A percentile compares a stretch with the other conserved stretches of the same genome.
phyloP scores from a whole-genome alignment of 2,113 vertebrate species.

The Osmerus eperlanus region DNA sequence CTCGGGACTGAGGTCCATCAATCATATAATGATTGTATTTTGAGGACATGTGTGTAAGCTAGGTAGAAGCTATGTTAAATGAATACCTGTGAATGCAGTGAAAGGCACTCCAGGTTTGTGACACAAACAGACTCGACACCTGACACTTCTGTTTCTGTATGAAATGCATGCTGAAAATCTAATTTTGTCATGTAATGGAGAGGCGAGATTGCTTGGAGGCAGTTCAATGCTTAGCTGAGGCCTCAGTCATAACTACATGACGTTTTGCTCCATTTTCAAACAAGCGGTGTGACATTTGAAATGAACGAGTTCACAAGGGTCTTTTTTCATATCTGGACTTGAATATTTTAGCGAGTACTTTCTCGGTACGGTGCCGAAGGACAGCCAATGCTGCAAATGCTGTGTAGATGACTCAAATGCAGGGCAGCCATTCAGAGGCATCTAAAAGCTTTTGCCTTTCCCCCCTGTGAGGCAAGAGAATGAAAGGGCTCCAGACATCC shows the following conservation, averaged over 20 bases:
- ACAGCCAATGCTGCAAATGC: neutral
- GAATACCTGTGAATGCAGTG: too few relatives aligned
- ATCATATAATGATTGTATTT: too few relatives aligned
- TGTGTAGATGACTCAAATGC: slow-evolving; percentile 8
- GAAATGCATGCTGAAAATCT: neutral
- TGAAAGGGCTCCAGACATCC: neutral
- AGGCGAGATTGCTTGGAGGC: neutral
- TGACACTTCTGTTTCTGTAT: too few relatives aligned
- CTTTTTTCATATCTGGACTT: neutral
- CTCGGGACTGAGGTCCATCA: too few relatives aligned
- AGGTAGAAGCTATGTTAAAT: too few relatives aligned
- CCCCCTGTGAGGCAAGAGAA: neutral
- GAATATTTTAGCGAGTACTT: slow-evolving; percentile 20
- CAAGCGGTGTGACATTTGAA: neutral
- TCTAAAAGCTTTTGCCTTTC: slow-evolving; percentile 28
- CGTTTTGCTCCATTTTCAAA: neutral
- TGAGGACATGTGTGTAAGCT: too few relatives aligned
- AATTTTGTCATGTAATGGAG: neutral
- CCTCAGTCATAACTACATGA: neutral
- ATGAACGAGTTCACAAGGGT: neutral
- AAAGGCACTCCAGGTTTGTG: too few relatives aligned
- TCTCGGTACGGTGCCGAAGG: slow-evolving; percentile 2
- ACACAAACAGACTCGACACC: too few relatives aligned
- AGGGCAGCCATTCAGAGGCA: slow-evolving; percentile 1
- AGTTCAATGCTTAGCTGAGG: neutral